Evolutionary conservation across 2,888 invertebrate genomes (phyloP).

Genomic region (Napeogenes inachia): DNA sequence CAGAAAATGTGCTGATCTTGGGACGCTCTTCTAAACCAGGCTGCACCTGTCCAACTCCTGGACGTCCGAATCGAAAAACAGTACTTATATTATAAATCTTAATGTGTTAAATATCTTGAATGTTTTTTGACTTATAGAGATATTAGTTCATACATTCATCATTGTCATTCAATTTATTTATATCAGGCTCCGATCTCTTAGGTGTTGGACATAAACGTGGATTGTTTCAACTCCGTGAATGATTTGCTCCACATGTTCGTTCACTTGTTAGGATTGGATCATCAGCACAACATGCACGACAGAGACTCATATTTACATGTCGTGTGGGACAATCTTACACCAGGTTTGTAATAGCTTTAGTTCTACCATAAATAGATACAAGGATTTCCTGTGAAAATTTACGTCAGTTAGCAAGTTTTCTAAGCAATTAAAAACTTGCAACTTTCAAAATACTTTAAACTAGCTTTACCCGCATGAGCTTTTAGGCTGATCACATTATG

Average conservation of each 20-base stretch:
- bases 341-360: conserved; percentile 39
- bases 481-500: no score
- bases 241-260: conserved; percentile 64
- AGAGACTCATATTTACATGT: conserved; percentile 59
- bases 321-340: conserved; percentile 55
- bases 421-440: no score
- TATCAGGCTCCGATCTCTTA: conserved; percentile 28
- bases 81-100: conserved; percentile 32
- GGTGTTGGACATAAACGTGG: conserved; percentile 49
- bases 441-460: no score
- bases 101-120: no score
- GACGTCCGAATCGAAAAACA: conserved; percentile 40
- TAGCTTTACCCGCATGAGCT: no score
- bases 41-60: conserved; percentile 55
- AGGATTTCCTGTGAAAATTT: no score
- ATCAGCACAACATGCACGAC: conserved; percentile 68
- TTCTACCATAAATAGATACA: no score
- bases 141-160: no score
- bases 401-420: no score
- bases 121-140: no score
- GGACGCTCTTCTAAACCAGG: conserved; percentile 46
- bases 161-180: background rate
- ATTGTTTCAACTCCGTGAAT: conserved; percentile 68
- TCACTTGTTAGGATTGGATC: conserved; percentile 64
- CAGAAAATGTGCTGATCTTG: conserved; percentile 41